Evolutionary conservation across 2,888 invertebrate species (phyloP), one percentile per base, ranked within the genome.

Genomic region (Brenthis daphne): DNA sequence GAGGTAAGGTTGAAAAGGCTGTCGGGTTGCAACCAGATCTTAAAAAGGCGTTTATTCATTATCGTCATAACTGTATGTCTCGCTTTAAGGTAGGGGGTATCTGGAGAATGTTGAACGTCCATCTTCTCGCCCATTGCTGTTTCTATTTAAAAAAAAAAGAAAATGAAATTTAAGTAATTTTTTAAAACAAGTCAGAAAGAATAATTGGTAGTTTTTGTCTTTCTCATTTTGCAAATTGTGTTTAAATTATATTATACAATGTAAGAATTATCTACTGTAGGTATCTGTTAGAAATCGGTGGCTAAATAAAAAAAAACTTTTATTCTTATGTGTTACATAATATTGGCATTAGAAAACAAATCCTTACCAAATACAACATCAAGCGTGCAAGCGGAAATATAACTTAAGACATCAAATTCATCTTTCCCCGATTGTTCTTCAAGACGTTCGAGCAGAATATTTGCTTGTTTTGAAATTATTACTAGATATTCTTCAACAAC

Each of bases 61-160:
- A 93, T 89, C 43, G 85, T 82, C 82, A 93, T 89, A 20, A 89
- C 86, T 0, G 84, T 89, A 74, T 84, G 86, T n/a, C 94, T 91
- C 24, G 94, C 94, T 66, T 89, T 86, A 29, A 95, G 89, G 82
- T 95, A 95, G n/a, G 93, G 92, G 0, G 94, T 93, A 65, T 94
- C 93, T 0, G 85, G 84, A 0, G 90, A 86, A 57, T 91, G 88
- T 77, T 94, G 94, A 0, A 94, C 93, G 67, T 94, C 90, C 81
- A 96, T 93, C 58, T 93, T 89, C 69, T 94, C 92, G 0, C 96
- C 96, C 96, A 96, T 96, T 1, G 96, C 95, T 2, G 96, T 95
- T 82, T 96, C 96, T 95, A 67, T 60, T 29, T 53, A 24, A 66
- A 56, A n/a, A 57, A 53, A 58, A 51, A 29, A 0, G 33, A 3